Evolutionary conservation across 2,113 vertebrate species (phyloP).

Genomic region (Poeciliopsis turrubarensis): DNA sequence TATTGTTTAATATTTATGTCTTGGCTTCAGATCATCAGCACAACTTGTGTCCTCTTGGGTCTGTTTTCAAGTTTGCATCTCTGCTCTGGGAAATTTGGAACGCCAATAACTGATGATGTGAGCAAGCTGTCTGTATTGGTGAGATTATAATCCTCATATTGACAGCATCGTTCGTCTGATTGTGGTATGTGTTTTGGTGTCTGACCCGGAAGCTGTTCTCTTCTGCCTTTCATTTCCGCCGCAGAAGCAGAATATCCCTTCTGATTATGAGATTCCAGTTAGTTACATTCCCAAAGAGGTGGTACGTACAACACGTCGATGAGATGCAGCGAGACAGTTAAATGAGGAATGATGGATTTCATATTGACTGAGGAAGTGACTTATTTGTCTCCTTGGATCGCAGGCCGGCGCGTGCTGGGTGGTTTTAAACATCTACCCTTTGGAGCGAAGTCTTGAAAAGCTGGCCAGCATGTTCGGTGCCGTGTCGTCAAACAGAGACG

Average conservation of each 20-base stretch:
- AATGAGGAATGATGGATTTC: neutral
- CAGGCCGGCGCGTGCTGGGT: slow-evolving; percentile 76
- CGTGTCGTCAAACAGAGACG: slow-evolving; percentile 73
- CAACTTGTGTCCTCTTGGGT: slow-evolving; percentile 75
- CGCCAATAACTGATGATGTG: slow-evolving; percentile 76
- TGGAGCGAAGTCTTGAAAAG: slow-evolving; percentile 74
- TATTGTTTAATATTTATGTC: neutral
- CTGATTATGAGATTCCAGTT: slow-evolving; percentile 76
- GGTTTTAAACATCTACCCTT: slow-evolving; percentile 74
- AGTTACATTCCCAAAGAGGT: slow-evolving; percentile 74
- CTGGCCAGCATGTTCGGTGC: slow-evolving; percentile 68
- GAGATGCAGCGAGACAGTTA: neutral
- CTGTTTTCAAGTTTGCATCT: slow-evolving; percentile 67
- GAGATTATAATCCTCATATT: slow-evolving; percentile 32
- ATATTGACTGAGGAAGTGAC: neutral
- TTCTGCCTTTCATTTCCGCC: slow-evolving; percentile 1
- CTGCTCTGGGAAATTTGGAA: slow-evolving; percentile 71
- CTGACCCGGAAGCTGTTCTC: neutral
- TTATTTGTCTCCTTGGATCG: neutral
- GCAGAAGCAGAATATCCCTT: slow-evolving; percentile 75
- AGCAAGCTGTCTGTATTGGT: slow-evolving; percentile 74
- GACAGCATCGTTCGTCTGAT: neutral
- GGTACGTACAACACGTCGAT: slow-evolving; percentile 48
- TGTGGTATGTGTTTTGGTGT: neutral
- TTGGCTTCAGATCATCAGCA: slow-evolving; percentile 64